These are phyloP conservation scores for Lithobates pipiens DNA, from an alignment of 2,797 vertebrate genomes.

Conservation along the genomic window DNA sequence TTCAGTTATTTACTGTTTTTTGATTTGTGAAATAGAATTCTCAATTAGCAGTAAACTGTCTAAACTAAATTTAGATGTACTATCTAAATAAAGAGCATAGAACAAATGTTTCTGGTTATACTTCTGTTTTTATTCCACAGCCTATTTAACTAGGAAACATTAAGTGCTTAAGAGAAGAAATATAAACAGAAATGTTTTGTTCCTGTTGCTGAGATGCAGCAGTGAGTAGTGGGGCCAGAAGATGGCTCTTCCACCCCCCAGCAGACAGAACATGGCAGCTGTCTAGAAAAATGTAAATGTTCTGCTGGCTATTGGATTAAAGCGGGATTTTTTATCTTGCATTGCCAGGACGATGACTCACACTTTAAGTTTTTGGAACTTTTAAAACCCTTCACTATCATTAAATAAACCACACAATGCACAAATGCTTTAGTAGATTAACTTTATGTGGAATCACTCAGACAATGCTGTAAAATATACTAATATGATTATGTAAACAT, in stretches of 20 bases:
- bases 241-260: constrained; percentile 11
- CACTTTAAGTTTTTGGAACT: constrained; percentile 19
- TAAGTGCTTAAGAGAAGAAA: neutral
- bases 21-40: neutral
- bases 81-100: neutral
- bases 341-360: constrained; percentile 50
- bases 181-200: neutral
- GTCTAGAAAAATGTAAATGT: constrained; percentile 29
- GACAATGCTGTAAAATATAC: neutral
- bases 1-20: neutral
- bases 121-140: constrained; percentile 1
- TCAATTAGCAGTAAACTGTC: neutral
- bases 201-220: neutral
- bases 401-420: constrained; percentile 41
- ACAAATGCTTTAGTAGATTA: neutral
- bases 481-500: neutral
- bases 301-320: constrained; percentile 27
- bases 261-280: constrained; percentile 1
- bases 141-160: neutral
- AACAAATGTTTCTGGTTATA: constrained; percentile 1
- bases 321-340: constrained; percentile 2
- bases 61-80: neutral
- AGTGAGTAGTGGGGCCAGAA: neutral
- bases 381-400: constrained; percentile 38
- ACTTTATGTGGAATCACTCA: neutral